Evolutionary conservation across 64 coral and sea anemone species (phyloP).

Genomic region (Orbicella faveolata): DNA sequence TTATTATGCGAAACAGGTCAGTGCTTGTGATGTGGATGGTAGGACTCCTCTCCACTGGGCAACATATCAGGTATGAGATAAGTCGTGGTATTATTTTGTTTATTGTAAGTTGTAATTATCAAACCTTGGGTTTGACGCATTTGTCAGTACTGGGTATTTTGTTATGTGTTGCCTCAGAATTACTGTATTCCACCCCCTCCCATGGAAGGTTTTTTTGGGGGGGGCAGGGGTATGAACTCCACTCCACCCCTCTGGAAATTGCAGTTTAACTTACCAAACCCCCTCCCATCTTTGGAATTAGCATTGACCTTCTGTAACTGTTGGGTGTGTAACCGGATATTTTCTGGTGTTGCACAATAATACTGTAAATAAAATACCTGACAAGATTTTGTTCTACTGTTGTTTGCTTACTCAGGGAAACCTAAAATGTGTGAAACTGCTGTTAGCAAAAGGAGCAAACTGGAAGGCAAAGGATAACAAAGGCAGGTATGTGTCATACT

Average conservation of each 20-base stretch:
- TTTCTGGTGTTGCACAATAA: not conserved
- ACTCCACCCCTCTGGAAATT: not conserved
- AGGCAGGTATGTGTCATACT: slow-evolving; percentile 53
- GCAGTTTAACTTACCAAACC: not conserved
- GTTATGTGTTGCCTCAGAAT: too few species aligned
- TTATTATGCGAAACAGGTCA: slow-evolving; percentile 26
- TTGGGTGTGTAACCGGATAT: not conserved
- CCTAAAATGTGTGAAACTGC: slow-evolving; percentile 86
- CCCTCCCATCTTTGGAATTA: too few species aligned
- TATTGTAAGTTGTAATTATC: too few species aligned
- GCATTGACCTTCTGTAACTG: too few species aligned
- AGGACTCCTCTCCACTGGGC: slow-evolving; percentile 89
- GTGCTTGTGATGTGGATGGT: slow-evolving; percentile 69
- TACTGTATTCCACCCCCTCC: too few species aligned
- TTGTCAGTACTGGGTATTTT: too few species aligned
- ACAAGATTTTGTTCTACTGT: not conserved
- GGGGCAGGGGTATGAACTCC: too few species aligned
- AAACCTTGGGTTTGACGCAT: too few species aligned
- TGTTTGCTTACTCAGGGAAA: slow-evolving; percentile 50
- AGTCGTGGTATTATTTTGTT: too few species aligned
- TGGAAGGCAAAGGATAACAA: slow-evolving; percentile 82
- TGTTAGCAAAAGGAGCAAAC: slow-evolving; percentile 76
- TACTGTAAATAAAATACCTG: too few species aligned
- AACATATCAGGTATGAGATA: slow-evolving; percentile 68
- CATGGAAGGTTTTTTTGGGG: too few species aligned